Percentiles rank a stretch among this genome's conserved stretches.
Conservation (phyloP, 1,140 invertebrate genomes). For the Drosophila ercepeae region DNA sequence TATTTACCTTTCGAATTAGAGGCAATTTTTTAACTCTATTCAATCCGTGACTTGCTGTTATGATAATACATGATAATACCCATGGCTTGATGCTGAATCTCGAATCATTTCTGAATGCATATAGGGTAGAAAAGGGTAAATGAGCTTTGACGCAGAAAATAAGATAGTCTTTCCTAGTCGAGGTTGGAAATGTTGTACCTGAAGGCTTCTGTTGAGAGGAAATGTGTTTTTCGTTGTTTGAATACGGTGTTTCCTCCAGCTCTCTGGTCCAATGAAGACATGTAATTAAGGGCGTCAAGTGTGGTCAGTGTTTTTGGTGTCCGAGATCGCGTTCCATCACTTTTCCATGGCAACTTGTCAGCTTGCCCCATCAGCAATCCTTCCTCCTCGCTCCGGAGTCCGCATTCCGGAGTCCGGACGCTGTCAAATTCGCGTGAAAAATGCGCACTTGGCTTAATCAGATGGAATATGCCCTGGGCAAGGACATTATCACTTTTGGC, state of each 20-base stretch:
- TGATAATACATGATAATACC: slow-evolving; percentile 1
- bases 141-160: no score
- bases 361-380: slow-evolving; percentile 10
- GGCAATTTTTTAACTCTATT: slow-evolving; percentile 38
- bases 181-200: no score
- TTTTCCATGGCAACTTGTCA: slow-evolving; percentile 46
- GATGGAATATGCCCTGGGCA: slow-evolving; percentile 31
- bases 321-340: slow-evolving; percentile 27
- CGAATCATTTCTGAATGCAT: not conserved
- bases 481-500: slow-evolving; percentile 16
- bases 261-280: not conserved
- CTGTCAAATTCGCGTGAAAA: slow-evolving; percentile 62
- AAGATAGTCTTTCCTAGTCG: no score
- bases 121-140: no score
- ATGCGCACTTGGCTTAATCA: slow-evolving; percentile 59
- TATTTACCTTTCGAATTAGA: slow-evolving; percentile 37
- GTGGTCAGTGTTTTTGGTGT: slow-evolving; percentile 19
- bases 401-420: slow-evolving; percentile 7
- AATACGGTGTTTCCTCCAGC: not conserved
- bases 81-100: slow-evolving; percentile 15
- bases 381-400: not conserved
- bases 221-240: no score
- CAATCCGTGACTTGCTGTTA: slow-evolving; percentile 15
- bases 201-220: no score
- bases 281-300: slow-evolving; percentile 35